Conservation (phyloP, 1,140 invertebrate species). For the Bombus vancouverensis region DNA sequence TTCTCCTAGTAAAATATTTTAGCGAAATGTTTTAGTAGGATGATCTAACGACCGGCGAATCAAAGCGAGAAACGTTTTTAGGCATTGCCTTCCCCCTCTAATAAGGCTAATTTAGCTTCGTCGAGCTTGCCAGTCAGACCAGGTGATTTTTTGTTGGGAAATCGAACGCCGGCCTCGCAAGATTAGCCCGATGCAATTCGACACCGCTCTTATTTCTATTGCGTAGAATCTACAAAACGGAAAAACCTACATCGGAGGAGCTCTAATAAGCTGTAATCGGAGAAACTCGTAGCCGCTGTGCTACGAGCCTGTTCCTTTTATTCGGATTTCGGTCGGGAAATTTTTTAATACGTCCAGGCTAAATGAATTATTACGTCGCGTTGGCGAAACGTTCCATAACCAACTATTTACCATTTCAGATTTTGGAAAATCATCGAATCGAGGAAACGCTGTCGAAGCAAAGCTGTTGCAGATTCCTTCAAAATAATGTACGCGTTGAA, state of each 20-base stretch:
- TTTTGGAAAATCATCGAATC: no score
- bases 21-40: no score
- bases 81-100: background rate
- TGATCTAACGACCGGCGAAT: background rate
- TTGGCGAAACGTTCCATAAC: no score
- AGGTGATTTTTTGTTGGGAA: conserved; percentile 43
- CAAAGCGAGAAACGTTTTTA: background rate
- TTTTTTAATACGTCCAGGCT: no score
- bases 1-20: background rate
- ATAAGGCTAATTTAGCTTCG: conserved; percentile 14
- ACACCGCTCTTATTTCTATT: conserved; percentile 42
- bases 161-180: conserved; percentile 47
- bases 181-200: conserved; percentile 71
- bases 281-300: conserved; percentile 5
- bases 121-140: background rate
- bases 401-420: no score
- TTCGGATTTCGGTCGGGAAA: background rate
- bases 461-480: no score
- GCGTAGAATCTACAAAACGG: background rate
- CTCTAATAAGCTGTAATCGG: conserved; percentile 66
- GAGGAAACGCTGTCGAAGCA: no score
- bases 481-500: background rate
- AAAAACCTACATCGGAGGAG: conserved; percentile 43
- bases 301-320: background rate
- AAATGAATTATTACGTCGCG: background rate